Conservation (phyloP, 2,888 invertebrate genomes). For the Limnephilus rhombicus region DNA sequence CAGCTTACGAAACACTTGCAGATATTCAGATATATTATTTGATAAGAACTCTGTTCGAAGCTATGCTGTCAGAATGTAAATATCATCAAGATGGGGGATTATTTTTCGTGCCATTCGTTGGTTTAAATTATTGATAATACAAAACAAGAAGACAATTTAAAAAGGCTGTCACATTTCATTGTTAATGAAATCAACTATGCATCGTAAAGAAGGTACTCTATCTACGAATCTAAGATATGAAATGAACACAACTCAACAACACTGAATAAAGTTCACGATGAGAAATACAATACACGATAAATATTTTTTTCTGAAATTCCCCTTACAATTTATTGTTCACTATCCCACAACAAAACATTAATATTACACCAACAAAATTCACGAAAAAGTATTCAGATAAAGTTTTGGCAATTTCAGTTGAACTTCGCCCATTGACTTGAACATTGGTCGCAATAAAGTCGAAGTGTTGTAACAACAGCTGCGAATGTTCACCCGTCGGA, state of each 20-base stretch:
- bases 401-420: background rate
- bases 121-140: background rate
- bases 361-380: background rate
- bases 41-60: background rate
- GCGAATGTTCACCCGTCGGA: background rate
- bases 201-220: background rate
- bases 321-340: background rate
- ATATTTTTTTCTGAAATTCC: background rate
- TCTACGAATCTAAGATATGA: background rate
- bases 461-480: background rate
- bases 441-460: background rate
- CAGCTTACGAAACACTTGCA: background rate
- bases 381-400: background rate
- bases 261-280: too few species aligned
- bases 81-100: background rate
- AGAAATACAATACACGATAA: background rate
- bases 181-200: background rate
- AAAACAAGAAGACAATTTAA: background rate
- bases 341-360: background rate
- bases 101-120: background rate
- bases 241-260: too few species aligned
- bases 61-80: conserved; percentile 2
- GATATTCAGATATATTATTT: conserved; percentile 9
- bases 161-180: background rate
- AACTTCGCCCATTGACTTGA: background rate